Evolutionary conservation across 2,113 vertebrate species (phyloP), one percentile per base, ranked within the genome.

Genomic region (Bos javanicus): DNA sequence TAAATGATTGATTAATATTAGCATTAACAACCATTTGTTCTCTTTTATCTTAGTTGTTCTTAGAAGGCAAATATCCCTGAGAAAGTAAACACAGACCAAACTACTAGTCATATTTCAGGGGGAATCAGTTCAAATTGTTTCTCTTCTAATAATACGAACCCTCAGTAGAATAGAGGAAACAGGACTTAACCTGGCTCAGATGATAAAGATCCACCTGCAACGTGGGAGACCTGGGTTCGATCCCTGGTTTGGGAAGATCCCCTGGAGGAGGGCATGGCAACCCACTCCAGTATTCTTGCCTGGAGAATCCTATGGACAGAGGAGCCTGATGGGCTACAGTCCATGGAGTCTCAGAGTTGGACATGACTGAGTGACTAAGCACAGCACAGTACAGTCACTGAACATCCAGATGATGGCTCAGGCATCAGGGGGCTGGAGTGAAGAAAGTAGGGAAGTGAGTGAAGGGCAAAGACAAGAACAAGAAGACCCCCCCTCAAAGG

Each of bases 21-120:
- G 39, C 26, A 78, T 95, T 76, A 87, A 83, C 3, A 74, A 21
- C 4, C 5, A 28, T 94, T 85, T 83, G 4, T 15, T 80, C 9
- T 80, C 46, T 71, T 78, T 36, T 19, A 12, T 26, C 9, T 26
- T 33, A 43, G 64, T 91, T 95, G 21, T 21, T 92, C n/a, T 97
- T 88, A 39, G 90, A 94, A 91, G 54, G 54, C 50, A 90, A 67
- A 62, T 82, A 83, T 11, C 30, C 26, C 2, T 54, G 5, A 11
- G 19, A 90, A n/a, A 48, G 48, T 36, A 84, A 81, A 94, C 28
- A 62, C 2, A 60, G 19, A n/a, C 8, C 12, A 95, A 87, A 90
- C 14, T 86, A 33, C 59, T 92, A 39, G 56, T 80, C 64, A 90
- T 26, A 78, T 93, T 95, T 87, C 92, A 95, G 82, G 85, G 14